A percentile compares a stretch with the other conserved stretches of the same genome.
These are phyloP conservation scores for Actenoides hombroni DNA, from an alignment of 2,113 vertebrate species.

Conservation along the genomic window DNA sequence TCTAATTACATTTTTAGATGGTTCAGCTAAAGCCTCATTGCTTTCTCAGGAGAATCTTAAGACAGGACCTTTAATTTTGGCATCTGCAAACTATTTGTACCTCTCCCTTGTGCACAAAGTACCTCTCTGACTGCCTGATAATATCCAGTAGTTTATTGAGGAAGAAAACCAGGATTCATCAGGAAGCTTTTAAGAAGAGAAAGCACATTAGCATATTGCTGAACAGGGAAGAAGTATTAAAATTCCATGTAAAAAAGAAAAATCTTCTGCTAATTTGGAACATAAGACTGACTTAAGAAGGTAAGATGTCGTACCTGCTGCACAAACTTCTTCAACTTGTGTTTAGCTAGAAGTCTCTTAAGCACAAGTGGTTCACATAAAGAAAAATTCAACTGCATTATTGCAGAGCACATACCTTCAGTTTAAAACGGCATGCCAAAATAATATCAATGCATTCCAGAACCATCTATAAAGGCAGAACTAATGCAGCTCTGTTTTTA, in stretches of 20 bases:
- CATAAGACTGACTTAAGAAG: not conserved
- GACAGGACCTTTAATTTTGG: not conserved
- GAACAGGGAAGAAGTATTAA: constrained; percentile 7
- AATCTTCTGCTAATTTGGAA: not conserved
- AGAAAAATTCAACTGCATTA: not conserved
- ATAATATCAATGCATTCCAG: not conserved
- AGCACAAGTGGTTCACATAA: not conserved
- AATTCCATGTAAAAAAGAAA: not conserved
- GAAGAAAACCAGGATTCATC: constrained; percentile 34
- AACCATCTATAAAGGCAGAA: constrained; percentile 23
- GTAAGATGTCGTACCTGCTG: not conserved
- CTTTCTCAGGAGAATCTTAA: not conserved
- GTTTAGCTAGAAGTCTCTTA: not conserved
- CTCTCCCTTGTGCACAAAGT: not conserved
- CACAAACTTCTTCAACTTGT: not conserved
- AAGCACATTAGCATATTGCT: constrained; percentile 35
- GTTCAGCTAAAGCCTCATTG: not conserved
- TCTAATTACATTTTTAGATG: not conserved
- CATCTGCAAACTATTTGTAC: not conserved
- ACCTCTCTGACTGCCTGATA: constrained; percentile 25
- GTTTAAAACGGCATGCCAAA: not conserved
- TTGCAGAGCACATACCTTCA: not conserved
- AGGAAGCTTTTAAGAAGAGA: constrained; percentile 48
- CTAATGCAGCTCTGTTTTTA: not conserved
- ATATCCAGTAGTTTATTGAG: constrained; percentile 18